A percentile compares a stretch with the other conserved stretches of the same genome.
Evolutionary conservation across 2,797 vertebrate genomes (phyloP).

Genomic region (Falco naumanni): DNA sequence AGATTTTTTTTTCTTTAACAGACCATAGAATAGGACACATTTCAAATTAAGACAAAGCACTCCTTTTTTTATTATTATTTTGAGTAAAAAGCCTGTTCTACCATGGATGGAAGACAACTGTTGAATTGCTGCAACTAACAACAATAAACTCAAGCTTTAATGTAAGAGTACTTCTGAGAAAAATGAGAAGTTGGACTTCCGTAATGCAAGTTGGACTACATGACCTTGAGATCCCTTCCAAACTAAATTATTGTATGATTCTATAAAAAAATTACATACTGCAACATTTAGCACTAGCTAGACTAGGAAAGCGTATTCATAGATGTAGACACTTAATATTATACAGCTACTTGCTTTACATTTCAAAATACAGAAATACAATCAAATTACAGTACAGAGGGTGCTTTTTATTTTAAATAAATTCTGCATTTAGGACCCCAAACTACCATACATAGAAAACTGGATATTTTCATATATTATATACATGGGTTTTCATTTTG

Average conservation of each 20-base stretch:
- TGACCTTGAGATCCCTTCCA: neutral
- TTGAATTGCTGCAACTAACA: neutral
- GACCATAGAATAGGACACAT: neutral
- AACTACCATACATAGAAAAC: neutral
- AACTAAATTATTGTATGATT: neutral
- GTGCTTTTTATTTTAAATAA: neutral
- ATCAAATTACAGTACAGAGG: neutral
- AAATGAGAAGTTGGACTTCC: neutral
- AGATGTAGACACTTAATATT: neutral
- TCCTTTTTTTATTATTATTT: neutral
- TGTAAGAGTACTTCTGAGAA: neutral
- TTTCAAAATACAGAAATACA: neutral
- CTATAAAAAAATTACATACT: neutral
- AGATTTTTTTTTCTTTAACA: neutral
- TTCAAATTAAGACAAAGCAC: constrained; percentile 6
- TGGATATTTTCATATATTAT: neutral
- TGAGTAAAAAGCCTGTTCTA: neutral
- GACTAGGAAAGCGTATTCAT: neutral
- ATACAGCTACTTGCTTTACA: neutral
- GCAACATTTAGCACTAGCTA: neutral
- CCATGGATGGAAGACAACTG: neutral
- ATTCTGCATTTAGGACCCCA: neutral
- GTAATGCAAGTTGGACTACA: neutral
- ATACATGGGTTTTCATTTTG: neutral
- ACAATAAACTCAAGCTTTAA: neutral